Evolutionary conservation across 2,113 vertebrate species (phyloP).

Genomic region (Myotis brandtii): DNA sequence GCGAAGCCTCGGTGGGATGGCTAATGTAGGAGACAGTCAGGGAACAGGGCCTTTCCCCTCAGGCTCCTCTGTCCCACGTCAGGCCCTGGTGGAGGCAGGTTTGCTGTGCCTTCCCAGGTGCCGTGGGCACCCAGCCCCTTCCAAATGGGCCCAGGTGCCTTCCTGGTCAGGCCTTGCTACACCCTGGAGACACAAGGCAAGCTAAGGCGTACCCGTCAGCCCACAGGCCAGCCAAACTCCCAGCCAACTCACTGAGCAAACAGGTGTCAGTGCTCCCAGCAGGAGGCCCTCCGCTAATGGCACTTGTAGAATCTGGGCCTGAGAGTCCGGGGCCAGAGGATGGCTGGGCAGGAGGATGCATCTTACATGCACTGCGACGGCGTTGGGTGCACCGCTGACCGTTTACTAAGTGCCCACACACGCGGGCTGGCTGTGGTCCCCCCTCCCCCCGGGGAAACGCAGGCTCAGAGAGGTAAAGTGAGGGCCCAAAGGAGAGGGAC

Average conservation of each 20-base stretch:
- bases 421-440: background rate
- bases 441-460: background rate
- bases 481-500: background rate
- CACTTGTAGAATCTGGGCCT: background rate
- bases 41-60: background rate
- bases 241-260: background rate
- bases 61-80: background rate
- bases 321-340: background rate
- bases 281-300: background rate
- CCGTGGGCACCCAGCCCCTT: background rate
- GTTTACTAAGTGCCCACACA: background rate
- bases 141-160: background rate
- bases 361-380: background rate
- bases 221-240: background rate
- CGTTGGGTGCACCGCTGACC: rapidly evolving
- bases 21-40: background rate
- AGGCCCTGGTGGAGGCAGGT: too few species aligned
- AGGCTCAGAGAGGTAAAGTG: background rate
- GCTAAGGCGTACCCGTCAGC: background rate
- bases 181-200: background rate
- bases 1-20: background rate
- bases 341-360: background rate
- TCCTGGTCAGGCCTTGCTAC: background rate
- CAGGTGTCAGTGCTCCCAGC: background rate
- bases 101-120: too few species aligned